A percentile compares a stretch with the other conserved stretches of the same genome.
Evolutionary conservation across 2,113 vertebrate genomes (phyloP).

Genomic region (Glareola pratincola): DNA sequence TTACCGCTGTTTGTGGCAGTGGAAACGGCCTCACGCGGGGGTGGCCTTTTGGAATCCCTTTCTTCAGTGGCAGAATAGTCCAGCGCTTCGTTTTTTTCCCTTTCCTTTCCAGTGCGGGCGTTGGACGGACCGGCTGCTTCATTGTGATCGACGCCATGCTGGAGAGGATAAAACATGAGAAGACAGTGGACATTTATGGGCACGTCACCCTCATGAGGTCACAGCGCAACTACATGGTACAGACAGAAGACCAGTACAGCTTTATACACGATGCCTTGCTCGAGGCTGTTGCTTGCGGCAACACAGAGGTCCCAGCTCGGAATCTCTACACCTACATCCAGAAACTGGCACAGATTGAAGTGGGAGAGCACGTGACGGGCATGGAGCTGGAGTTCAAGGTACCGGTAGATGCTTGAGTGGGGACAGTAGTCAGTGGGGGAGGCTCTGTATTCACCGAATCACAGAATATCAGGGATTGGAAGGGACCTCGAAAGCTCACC

Average conservation of each 20-base stretch:
- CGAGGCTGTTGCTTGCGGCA: conserved; percentile 95
- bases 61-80: accelerated
- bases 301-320: conserved; percentile 93
- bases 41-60: neutral
- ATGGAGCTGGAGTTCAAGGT: conserved; percentile 99
- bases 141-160: conserved; percentile 98
- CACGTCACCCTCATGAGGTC: conserved; percentile 97
- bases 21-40: accelerated
- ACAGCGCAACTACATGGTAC: conserved; percentile 98
- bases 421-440: neutral
- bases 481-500: no score
- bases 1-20: neutral
- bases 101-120: conserved; percentile 81
- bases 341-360: conserved; percentile 92
- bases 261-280: conserved; percentile 98
- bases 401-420: neutral
- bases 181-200: conserved; percentile 96
- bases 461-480: no score
- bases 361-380: conserved; percentile 91
- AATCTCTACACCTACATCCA: conserved; percentile 97
- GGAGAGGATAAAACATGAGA: conserved; percentile 95
- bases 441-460: accelerated
- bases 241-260: conserved; percentile 99
- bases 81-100: accelerated
- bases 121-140: conserved; percentile 94